Conservation (phyloP, 2,113 vertebrate species). For the Heptranchias perlo region DNA sequence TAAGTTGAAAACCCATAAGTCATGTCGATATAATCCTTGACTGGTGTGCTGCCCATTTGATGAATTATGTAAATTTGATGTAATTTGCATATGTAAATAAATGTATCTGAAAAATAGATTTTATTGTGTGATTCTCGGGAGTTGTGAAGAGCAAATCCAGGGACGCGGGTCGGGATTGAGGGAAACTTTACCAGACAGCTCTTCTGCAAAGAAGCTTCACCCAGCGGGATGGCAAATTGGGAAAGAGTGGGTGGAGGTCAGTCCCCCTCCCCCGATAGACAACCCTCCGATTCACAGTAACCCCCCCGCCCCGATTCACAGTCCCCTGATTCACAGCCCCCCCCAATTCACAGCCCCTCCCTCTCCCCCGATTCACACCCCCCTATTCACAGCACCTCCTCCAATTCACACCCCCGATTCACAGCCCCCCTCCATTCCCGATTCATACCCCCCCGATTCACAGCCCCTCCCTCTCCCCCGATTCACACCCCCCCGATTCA, state of each 20-base stretch:
- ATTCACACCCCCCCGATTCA: too few relatives aligned
- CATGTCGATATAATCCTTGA: background rate
- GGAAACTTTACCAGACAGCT: background rate
- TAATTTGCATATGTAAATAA: background rate
- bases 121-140: background rate
- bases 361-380: too few relatives aligned
- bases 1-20: conserved; percentile 3
- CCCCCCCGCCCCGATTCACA: background rate
- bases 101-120: background rate
- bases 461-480: too few relatives aligned
- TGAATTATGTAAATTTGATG: background rate
- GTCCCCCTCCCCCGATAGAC: background rate
- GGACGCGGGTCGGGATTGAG: background rate
- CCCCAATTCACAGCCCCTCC: background rate
- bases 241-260: background rate
- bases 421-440: too few relatives aligned
- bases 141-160: background rate
- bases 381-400: too few relatives aligned
- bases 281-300: background rate
- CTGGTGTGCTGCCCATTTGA: background rate
- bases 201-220: too few relatives aligned
- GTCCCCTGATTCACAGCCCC: background rate
- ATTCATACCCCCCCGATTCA: too few relatives aligned
- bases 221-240: background rate
- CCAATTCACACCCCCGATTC: too few relatives aligned